These are phyloP conservation scores for Drosophila niveifrons DNA, from an alignment of 2,888 invertebrate genomes.

Conservation along the genomic window DNA sequence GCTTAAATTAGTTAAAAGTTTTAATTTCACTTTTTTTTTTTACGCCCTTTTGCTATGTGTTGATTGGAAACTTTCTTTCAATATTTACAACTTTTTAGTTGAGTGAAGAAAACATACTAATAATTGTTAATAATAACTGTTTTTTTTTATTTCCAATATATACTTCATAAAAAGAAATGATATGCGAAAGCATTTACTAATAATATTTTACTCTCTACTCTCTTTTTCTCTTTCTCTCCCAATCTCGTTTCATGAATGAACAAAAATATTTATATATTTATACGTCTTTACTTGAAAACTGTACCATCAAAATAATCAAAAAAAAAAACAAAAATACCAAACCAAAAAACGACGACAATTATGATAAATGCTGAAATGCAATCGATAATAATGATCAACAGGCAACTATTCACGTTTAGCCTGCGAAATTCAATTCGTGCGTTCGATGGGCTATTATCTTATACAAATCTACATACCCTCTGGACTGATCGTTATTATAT, in stretches of 20 bases:
- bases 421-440: slow-evolving; percentile 98
- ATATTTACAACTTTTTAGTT: slow-evolving; percentile 15
- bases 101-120: slow-evolving; percentile 39
- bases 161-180: slow-evolving; percentile 12
- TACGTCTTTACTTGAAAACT: slow-evolving; percentile 11
- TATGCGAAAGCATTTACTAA: slow-evolving; percentile 58
- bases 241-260: slow-evolving; percentile 28
- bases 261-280: slow-evolving; percentile 1
- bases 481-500: slow-evolving; percentile 98
- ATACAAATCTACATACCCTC: slow-evolving; percentile 99
- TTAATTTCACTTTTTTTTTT: slow-evolving; percentile 19
- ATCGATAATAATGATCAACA: slow-evolving; percentile 83
- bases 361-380: slow-evolving; percentile 17
- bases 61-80: slow-evolving; percentile 3
- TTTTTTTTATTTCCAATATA: slow-evolving; percentile 21
- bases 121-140: slow-evolving; percentile 48
- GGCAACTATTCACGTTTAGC: slow-evolving; percentile 98
- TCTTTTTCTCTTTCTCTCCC: slow-evolving; percentile 60
- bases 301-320: slow-evolving; percentile 16
- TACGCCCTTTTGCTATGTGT: slow-evolving; percentile 27
- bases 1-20: slow-evolving; percentile 24
- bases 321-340: too few species aligned
- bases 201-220: slow-evolving; percentile 64
- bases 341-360: slow-evolving; percentile 14
- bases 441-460: slow-evolving; percentile 99